Conservation (phyloP, 2,797 vertebrate species). For the Thamnophis elegans region DNA sequence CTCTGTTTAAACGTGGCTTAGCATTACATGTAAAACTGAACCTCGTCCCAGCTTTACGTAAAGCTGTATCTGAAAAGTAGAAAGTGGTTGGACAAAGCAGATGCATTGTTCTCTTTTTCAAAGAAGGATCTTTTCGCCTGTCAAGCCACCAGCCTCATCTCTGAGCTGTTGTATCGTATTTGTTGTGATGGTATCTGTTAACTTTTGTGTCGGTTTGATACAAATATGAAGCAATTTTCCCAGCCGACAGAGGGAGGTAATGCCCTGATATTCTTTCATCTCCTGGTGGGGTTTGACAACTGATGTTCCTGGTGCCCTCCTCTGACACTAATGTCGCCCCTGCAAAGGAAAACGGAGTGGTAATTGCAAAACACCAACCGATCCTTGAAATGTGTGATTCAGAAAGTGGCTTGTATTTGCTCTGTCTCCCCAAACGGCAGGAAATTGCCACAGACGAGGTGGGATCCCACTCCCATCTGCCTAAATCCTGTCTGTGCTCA, state of each 20-base stretch:
- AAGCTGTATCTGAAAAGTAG: background rate
- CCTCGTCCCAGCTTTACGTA: background rate
- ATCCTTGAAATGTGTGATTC: constrained; percentile 13
- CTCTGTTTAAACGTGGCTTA: background rate
- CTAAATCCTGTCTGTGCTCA: background rate
- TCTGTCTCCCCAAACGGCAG: background rate
- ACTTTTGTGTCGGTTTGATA: constrained; percentile 37
- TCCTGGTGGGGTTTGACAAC: constrained; percentile 23
- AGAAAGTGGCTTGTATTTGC: background rate
- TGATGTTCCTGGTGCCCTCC: constrained; percentile 46
- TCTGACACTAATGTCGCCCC: background rate
- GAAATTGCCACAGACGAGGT: background rate
- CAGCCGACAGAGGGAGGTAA: constrained; percentile 25
- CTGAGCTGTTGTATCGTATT: constrained; percentile 49
- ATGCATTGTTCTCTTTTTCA: constrained; percentile 2
- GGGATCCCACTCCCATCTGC: background rate
- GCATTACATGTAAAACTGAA: background rate
- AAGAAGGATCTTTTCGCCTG: constrained; percentile 1
- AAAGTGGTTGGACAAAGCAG: background rate
- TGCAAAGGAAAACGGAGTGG: constrained; percentile 24
- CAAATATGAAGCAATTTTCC: constrained; percentile 34
- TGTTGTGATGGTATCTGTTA: constrained; percentile 47
- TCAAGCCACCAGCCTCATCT: constrained; percentile 15
- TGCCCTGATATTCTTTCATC: background rate
- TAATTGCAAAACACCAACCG: constrained; percentile 8